Base-by-base conservation (phyloP, 2,888 invertebrate species). In the Melipona bicolor region DNA sequence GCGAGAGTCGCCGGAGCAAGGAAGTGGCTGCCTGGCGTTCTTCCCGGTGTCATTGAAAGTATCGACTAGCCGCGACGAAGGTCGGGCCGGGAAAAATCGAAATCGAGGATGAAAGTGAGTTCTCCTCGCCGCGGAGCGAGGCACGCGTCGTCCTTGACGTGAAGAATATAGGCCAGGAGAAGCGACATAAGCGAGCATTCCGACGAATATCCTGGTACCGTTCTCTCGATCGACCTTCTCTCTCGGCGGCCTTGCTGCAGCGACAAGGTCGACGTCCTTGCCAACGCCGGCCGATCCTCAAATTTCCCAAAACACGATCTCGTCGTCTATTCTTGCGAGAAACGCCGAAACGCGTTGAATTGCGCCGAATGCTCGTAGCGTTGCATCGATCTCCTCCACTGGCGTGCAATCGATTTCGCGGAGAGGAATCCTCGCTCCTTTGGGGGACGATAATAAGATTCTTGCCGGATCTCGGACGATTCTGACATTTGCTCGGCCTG, bases 11-110 rank as follows among this genome's bases (percentile, higher is more conserved):
- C 2, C 27, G 32, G 70, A 6, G 59, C 27, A 59, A 56, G n/a
- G 24, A 59, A 32, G 59, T 43, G 13, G 19, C n/a, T 11, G 65
- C 59, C 36, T 17, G 27, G 15, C 27, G 76, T 43, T 72, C 84
- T 84, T 88, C 81, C 81, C 62, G 88, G 36, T 76, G 88, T 73
- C 88, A 85, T 87, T 89, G 88, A 78, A 77, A 73, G 72, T 62
- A 72, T 77, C 80, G 80, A 17, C 49, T 56, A 62, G n/a, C 49
- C 71, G 71, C 49, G 24, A 19, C 69, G 83, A 88, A 88, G 89
- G 88, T 76, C 88, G 5, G 5, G 69, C 3, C 68, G 65, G 78
- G 88, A 89, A 88, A 89, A 79, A 77, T 79, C 80, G 85, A 82
- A 87, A 87, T 77, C 32, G 71, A 56, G 83, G 78, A 36, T 36